Conservation (phyloP, 2,797 vertebrate genomes). For the Coregonus sp. region DNA sequence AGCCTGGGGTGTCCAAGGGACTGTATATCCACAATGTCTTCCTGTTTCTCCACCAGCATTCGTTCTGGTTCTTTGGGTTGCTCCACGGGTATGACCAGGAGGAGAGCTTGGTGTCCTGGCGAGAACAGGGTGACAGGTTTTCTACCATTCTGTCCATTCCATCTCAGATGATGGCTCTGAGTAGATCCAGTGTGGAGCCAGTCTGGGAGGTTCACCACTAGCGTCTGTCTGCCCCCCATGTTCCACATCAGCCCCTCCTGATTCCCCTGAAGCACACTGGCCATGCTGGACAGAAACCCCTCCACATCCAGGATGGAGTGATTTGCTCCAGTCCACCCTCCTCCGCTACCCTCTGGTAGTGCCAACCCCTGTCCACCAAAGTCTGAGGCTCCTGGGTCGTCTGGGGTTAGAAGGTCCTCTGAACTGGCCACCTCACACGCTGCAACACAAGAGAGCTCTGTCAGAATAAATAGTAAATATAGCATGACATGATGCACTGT, state of each 20-base stretch:
- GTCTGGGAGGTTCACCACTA: constrained; percentile 31
- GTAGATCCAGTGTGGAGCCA: constrained; percentile 18
- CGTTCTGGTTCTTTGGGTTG: constrained; percentile 15
- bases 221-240: constrained; percentile 1
- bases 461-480: not conserved
- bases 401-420: not conserved
- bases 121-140: not conserved
- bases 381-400: not conserved
- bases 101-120: not conserved
- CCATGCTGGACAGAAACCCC: constrained; percentile 22
- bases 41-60: constrained; percentile 7
- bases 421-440: constrained; percentile 21
- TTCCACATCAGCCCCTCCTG: constrained; percentile 29
- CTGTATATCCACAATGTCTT: not conserved
- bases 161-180: not conserved
- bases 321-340: not conserved
- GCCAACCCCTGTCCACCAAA: constrained; percentile 17
- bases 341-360: constrained; percentile 10
- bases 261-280: constrained; percentile 18
- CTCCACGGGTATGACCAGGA: constrained; percentile 29
- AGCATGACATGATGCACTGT: not conserved
- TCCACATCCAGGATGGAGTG: constrained; percentile 11
- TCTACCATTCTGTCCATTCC: not conserved
- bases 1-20: constrained; percentile 38
- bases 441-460: constrained; percentile 37